Percentiles rank a stretch among this genome's conserved stretches.
These are phyloP conservation scores for Nowickia ferox DNA, from an alignment of 2,888 invertebrate genomes.

Conservation along the genomic window DNA sequence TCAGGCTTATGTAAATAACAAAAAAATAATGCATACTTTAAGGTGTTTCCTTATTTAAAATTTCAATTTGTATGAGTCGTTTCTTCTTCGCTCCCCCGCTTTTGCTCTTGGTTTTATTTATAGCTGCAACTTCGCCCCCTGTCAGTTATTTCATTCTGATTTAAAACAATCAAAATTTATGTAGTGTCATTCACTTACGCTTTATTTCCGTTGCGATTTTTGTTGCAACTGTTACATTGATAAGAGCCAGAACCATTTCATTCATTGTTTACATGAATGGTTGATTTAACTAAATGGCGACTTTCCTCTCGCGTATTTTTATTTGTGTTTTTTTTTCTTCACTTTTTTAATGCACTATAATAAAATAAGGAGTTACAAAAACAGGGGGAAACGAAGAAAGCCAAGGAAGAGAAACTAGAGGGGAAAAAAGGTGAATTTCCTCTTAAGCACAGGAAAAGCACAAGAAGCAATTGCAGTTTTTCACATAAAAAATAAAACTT, in stretches of 20 bases:
- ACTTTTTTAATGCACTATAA: background rate
- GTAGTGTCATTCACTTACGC: conserved; percentile 67
- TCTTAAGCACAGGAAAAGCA: conserved; percentile 54
- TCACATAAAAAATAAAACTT: conserved; percentile 8
- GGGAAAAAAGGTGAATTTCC: conserved; percentile 65
- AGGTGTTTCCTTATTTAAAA: background rate
- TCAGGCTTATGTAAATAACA: conserved; percentile 2
- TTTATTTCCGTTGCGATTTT: conserved; percentile 67
- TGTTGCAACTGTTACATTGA: conserved; percentile 52
- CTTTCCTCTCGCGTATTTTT: conserved; percentile 32
- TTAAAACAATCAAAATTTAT: conserved; percentile 67
- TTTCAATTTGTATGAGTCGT: background rate
- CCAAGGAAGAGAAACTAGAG: background rate
- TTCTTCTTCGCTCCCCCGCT: background rate
- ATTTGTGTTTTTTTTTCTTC: background rate
- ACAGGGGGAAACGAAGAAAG: background rate
- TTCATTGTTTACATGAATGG: conserved; percentile 66
- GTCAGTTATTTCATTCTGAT: conserved; percentile 45
- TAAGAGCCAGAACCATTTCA: conserved; percentile 57
- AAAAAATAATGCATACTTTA: conserved; percentile 25
- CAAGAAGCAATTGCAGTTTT: conserved; percentile 52
- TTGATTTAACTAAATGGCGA: conserved; percentile 67
- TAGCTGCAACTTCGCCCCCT: conserved; percentile 9
- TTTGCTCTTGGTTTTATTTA: conserved; percentile 9
- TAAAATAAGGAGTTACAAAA: conserved; percentile 33